Evolutionary conservation across 92 coral and sea anemone genomes (phyloP).

Genomic region (Phenganax stokvisi): DNA sequence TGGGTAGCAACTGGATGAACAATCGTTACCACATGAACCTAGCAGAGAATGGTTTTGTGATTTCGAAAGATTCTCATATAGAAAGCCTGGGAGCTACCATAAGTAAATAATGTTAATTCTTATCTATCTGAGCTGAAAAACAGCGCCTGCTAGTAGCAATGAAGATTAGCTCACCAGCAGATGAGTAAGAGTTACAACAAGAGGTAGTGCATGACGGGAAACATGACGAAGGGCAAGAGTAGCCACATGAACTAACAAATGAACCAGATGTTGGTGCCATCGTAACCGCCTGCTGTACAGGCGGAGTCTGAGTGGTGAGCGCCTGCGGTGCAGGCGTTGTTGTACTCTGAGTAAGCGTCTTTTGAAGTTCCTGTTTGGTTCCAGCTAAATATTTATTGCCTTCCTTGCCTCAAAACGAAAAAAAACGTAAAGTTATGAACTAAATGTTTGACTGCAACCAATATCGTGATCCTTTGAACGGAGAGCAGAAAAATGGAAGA

Average conservation of each 20-base stretch:
- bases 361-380: too few relatives aligned
- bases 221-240: background rate
- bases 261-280: background rate
- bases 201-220: background rate
- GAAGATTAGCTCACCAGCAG: background rate
- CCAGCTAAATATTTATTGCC: too few relatives aligned
- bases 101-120: background rate
- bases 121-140: background rate
- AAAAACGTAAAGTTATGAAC: too few relatives aligned
- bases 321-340: background rate
- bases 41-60: background rate
- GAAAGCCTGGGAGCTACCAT: background rate
- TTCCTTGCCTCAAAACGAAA: too few relatives aligned
- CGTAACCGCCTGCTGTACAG: too few relatives aligned
- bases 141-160: background rate
- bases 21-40: slow-evolving; percentile 11
- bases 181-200: background rate
- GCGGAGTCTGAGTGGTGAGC: too few relatives aligned
- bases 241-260: background rate
- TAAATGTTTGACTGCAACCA: too few relatives aligned
- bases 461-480: too few relatives aligned
- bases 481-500: background rate
- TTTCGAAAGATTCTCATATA: background rate
- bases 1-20: slow-evolving; percentile 18
- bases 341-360: too few relatives aligned